A percentile compares a stretch with the other conserved stretches of the same genome.
Conservation (phyloP, 1,140 invertebrate species). For the Meloidogyne hapla region DNA sequence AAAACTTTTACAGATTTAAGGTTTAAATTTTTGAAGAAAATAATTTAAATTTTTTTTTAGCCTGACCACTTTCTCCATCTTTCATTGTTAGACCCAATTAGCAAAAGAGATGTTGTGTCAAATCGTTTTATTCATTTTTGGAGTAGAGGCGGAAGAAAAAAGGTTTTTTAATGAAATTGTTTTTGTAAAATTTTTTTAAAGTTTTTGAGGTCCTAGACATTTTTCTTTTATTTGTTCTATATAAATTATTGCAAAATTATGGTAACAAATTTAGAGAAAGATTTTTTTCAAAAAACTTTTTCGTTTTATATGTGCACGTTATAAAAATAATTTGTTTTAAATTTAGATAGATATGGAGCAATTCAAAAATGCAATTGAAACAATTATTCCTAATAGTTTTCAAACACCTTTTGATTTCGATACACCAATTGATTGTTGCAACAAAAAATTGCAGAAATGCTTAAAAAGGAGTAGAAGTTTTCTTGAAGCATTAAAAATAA, state of each 20-base stretch:
- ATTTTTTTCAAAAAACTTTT: no score
- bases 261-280: no score
- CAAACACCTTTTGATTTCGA: background rate
- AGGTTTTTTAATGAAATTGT: background rate
- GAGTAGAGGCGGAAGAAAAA: background rate
- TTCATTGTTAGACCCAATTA: background rate
- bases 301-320: no score
- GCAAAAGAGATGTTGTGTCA: background rate
- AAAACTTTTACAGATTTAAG: background rate
- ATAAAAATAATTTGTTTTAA: no score
- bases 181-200: background rate
- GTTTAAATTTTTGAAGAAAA: background rate
- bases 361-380: background rate
- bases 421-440: background rate
- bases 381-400: background rate
- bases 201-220: background rate
- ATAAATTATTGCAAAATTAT: no score
- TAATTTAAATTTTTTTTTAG: background rate
- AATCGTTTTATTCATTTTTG: slow-evolving; percentile 3
- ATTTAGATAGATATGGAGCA: background rate
- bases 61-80: background rate
- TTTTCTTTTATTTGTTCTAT: no score
- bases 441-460: background rate
- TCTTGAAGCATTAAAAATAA: background rate
- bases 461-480: background rate